Conservation (phyloP, 1,140 invertebrate species). For the Cotesia typhae region DNA sequence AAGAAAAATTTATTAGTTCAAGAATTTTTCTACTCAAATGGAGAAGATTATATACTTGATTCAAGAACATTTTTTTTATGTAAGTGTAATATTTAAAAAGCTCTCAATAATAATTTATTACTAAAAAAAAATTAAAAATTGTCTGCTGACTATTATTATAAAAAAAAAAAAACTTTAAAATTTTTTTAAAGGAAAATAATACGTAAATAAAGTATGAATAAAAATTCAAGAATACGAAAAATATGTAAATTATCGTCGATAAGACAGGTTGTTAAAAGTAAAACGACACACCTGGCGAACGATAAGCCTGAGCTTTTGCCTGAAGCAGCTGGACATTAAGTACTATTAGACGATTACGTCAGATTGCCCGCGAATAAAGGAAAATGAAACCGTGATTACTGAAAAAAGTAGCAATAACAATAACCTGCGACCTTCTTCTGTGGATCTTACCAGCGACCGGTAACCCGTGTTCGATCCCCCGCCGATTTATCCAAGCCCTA, state of each 20-base stretch:
- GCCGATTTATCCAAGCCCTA: slow-evolving; percentile 26
- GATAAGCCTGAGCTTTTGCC: slow-evolving; percentile 21
- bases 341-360: slow-evolving; percentile 46
- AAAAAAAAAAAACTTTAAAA: no score
- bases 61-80: no score
- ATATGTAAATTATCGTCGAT: slow-evolving; percentile 16
- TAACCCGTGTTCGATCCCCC: slow-evolving; percentile 34
- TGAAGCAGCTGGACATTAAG: slow-evolving; percentile 46
- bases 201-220: no score
- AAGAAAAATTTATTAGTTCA: no score
- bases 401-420: no score
- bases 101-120: no score
- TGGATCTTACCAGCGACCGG: slow-evolving; percentile 46
- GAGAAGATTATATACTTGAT: no score
- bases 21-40: no score
- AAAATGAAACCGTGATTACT: neutral
- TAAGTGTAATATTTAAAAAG: neutral
- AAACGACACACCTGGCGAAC: slow-evolving; percentile 26
- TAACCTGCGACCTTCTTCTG: slow-evolving; percentile 23
- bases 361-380: slow-evolving; percentile 42
- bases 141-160: no score
- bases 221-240: slow-evolving; percentile 10
- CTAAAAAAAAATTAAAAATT: no score
- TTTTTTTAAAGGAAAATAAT: no score
- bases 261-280: slow-evolving; percentile 33